Conservation (phyloP, 2,888 invertebrate genomes). For the Aphrophora alni region DNA sequence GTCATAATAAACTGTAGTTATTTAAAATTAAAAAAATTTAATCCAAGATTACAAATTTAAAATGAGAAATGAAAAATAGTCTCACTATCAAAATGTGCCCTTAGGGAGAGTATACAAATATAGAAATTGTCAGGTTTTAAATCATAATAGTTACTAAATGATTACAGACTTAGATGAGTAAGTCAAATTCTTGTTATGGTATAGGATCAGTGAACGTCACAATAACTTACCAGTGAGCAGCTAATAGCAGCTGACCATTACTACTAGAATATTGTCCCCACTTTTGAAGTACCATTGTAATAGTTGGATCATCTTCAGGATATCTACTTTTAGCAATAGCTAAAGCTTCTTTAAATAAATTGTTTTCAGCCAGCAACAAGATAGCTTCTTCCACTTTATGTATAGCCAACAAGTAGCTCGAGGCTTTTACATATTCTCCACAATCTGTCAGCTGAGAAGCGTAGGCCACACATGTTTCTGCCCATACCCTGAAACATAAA, state of each 20-base stretch:
- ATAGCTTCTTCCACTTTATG: conserved; percentile 58
- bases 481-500: conserved; percentile 61
- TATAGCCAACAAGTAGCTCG: conserved; percentile 55
- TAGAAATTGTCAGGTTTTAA: too few species aligned
- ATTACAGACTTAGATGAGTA: too few species aligned
- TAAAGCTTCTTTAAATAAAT: conserved; percentile 58
- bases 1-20: too few species aligned
- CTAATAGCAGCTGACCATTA: conserved; percentile 46
- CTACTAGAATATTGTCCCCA: conserved; percentile 44
- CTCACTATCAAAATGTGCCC: too few species aligned
- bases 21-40: too few species aligned
- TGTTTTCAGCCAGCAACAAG: conserved; percentile 55
- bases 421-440: conserved; percentile 59
- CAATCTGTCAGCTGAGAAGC: conserved; percentile 63
- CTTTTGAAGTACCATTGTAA: conserved; percentile 38
- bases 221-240: conserved; percentile 48
- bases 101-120: too few species aligned
- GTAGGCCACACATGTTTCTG: conserved; percentile 64
- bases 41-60: too few species aligned
- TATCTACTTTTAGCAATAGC: conserved; percentile 46
- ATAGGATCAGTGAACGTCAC: too few species aligned
- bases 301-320: conserved; percentile 42
- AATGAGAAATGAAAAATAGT: too few species aligned
- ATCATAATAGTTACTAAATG: too few species aligned
- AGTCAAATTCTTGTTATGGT: too few species aligned